Evolutionary conservation across 2,113 vertebrate species (phyloP), one percentile per base, ranked within the genome.

Genomic region (Acanthochromis polyacanthus): DNA sequence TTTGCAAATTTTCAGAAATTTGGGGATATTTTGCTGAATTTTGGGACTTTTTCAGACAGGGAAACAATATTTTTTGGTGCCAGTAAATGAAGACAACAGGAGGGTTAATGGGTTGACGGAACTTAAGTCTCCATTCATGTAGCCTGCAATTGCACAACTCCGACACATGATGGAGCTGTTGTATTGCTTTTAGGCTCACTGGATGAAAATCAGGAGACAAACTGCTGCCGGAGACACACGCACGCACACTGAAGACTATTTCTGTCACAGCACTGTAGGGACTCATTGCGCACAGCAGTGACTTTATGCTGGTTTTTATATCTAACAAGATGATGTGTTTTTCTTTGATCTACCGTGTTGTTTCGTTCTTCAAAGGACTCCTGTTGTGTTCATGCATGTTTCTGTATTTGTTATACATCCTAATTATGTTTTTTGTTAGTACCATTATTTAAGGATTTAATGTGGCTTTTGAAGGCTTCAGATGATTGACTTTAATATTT

Each of bases 91-190:
- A n/a, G n/a, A n/a, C n/a, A n/a, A n/a, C n/a, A n/a, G n/a, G n/a
- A n/a, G n/a, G n/a, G n/a, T n/a, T n/a, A n/a, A n/a, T n/a, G n/a
- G n/a, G n/a, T n/a, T n/a, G n/a, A n/a, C n/a, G 32, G 7, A 36
- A 36, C 7, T 36, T 9, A 36, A 36, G 10, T 36, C 32, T 36
- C 32, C 9, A 36, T 36, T 8, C 9, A 36, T 9, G 7, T 8
- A n/a, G 20, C 5, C 10, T 46, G 77, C 36, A 23, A 19, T 73
- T 66, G 0, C 30, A 0, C 5, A 0, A 0, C 0, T 15, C 22
- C 4, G 60, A 45, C 88, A 58, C 87, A 14, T 4, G 88, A 23
- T 81, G 87, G 85, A 55, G 87, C n/a, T 75, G 55, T 58, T 80
- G 83, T 36, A 46, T 15, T 36, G 45, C 17, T 75, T 81, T 79